Evolutionary conservation across 2,113 vertebrate species (phyloP), one percentile per base, ranked within the genome.

Genomic region (Actinemys pallida): DNA sequence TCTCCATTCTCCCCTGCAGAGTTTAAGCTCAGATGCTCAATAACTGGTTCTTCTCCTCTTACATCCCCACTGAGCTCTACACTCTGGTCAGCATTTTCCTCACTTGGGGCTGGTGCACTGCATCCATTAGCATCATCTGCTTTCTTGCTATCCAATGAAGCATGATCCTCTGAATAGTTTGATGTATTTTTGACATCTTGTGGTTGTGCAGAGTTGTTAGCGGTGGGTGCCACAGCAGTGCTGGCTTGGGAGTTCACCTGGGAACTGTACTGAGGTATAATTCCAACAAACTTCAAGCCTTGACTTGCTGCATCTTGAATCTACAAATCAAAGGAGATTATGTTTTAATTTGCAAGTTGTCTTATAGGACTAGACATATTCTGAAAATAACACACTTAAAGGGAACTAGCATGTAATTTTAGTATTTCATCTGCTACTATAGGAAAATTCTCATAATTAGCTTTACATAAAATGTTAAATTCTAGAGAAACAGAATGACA

Each of bases 261-360:
- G 93, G 97, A 97, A 42, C 95, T 98, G 27, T 99, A 99, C 92
- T 99, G 99, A 96, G 99, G 99, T 89, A 99, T 97, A 76, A 99
- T 99, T 62, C 99, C 99, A n/a, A 99, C 98, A 86, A 99, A 99
- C 95, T 98, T 98, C 97, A 99, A 98, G 82, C 99, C 99, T 94
- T 98, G 99, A 95, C 99, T 99, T 16, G 99, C 99, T 14, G 99
- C 99, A 89, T 99, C 99, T 98, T 99, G 99, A 97, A 99, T 98
- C 99, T 99, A 98, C 97, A 98, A 97, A 95, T 94, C 65, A 96
- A 94, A 95, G 92, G 86, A 95, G 90, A 97, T 96, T 95, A 95
- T 57, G 93, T 97, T 96, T 97, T 97, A 97, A 96, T 96, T 93
- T 94, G 95, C 95, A 97, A 95, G 81, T 93, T 96, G 85, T 96